These are phyloP conservation scores for Parauchenoglanis ngamensis DNA, from an alignment of 2,797 vertebrate genomes.

Conservation along the genomic window DNA sequence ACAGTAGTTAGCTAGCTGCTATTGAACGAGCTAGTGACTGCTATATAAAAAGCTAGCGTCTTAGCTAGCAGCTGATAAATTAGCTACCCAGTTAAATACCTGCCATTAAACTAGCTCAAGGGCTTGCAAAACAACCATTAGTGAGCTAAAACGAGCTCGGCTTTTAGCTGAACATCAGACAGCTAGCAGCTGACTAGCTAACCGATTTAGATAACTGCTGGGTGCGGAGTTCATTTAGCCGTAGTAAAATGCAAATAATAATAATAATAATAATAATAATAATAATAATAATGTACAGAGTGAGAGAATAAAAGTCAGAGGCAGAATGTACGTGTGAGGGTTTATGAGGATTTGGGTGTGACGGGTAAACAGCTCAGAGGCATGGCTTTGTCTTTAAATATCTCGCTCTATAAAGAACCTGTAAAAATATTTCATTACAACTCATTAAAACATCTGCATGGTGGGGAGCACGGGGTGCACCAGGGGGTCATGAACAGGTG, in stretches of 20 bases:
- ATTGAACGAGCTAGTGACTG: neutral
- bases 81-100: neutral
- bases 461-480: neutral
- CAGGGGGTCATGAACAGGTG: neutral
- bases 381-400: constrained; percentile 81
- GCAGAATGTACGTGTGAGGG: constrained; percentile 60
- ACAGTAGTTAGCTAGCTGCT: neutral
- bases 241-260: neutral
- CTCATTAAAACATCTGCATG: constrained; percentile 78
- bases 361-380: constrained; percentile 76
- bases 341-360: constrained; percentile 74
- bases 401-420: constrained; percentile 78
- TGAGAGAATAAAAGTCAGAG: neutral
- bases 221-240: neutral
- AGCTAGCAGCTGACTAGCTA: neutral
- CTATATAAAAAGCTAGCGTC: no score
- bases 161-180: neutral
- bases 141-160: no score
- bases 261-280: no score
- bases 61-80: neutral
- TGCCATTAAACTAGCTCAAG: neutral
- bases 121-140: neutral
- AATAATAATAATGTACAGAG: no score
- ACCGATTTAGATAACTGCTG: neutral
- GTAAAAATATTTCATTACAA: constrained; percentile 83